Evolutionary conservation across 2,797 vertebrate genomes (phyloP), one percentile per base, ranked within the genome.

Genomic region (Ibycter americanus): DNA sequence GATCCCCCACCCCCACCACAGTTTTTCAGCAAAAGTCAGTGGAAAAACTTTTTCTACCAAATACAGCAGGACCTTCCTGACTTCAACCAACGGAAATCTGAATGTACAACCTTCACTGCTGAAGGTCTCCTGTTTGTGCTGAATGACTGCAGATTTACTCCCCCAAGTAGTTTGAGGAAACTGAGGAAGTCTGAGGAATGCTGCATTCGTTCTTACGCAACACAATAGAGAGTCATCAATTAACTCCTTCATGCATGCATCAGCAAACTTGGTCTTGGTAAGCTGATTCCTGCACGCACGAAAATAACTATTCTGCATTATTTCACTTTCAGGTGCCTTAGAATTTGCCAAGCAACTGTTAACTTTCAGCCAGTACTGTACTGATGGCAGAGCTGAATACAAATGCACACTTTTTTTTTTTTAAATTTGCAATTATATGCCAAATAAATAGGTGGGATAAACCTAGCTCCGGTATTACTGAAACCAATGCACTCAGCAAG

Each of bases 1-100:
- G 42, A 36, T 36, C 5, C 9, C 4, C 6, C 4, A 12, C 2
- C 8, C 12, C 16, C 4, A 2, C 13, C 3, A 9, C 27, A 15
- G 62, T 36, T 89, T 80, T 93, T 58, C 47, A 79, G 21, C 14
- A 80, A 42, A 93, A 56, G 13, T 68, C 25, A 46, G 42, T 1
- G 6, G 1, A 84, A 59, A 42, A 13, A 49, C 32, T 32, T 76
- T 36, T 47, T 42, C 31, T 4, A 83, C 36, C 38, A 85, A 68
- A 93, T 62, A 66, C 6, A 84, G 47, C 46, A 91, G 10, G 34
- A 87, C 17, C 25, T 87, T 44, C 66, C 56, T 59, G 51, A 59
- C 31, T 72, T 51, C 26, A 88, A 20, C 12, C 1, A 7, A 62
- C 1, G 2, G n/a, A 83, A 87, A 70, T 51, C 23, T 52, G 25